Base-by-base conservation (phyloP, 53 echinoderm and acorn worm genomes). In the Henricia sp. region DNA sequence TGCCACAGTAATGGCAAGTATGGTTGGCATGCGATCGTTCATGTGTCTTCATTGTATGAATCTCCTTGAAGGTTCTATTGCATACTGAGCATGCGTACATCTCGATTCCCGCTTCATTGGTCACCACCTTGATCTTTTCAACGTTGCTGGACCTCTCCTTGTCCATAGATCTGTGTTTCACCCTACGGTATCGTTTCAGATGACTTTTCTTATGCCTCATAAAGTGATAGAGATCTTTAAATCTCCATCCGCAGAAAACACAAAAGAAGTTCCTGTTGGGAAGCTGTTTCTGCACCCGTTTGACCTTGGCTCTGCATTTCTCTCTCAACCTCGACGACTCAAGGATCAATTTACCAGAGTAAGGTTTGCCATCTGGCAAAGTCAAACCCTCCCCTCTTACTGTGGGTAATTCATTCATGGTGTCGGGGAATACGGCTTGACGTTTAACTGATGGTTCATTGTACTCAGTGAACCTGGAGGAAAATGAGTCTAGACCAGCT, bases 21-120 rank as follows among this genome's bases (percentile, higher is more conserved):
- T 80, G 80, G 23, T 80, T 80, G 26, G 50, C 44, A 57, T 80
- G 80, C 10, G 80, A 80, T 10, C 80, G 80, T 50, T 80, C 80
- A 3, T 80, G 80, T 3, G 60, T 64, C 33, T 44, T 62, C 80
- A 80, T 80, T 10, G 62, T 80, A 50, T 80, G 80, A 12, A 63
- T 63, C 63, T 80, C 80, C 63, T 80, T 80, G 63, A 80, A 80
- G 16, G 80, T 36, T 33, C 80, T 39, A 40, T 23, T 28, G 50
- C 80, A 80, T 10, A 80, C 36, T 12, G 80, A 80, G 35, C 80
- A 80, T 29, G 41, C 48, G 29, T 44, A 48, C 26, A 14, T 11
- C n/a, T 29, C 10, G 26, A 17, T 37, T 6, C 17, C n/a, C 17
- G 48, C 8, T 14, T 29, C 34, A 8, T 28, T 46, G 4, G 8